phyloP scores from a whole-genome alignment of 2,113 vertebrate species.

The Amphiprion percula region DNA sequence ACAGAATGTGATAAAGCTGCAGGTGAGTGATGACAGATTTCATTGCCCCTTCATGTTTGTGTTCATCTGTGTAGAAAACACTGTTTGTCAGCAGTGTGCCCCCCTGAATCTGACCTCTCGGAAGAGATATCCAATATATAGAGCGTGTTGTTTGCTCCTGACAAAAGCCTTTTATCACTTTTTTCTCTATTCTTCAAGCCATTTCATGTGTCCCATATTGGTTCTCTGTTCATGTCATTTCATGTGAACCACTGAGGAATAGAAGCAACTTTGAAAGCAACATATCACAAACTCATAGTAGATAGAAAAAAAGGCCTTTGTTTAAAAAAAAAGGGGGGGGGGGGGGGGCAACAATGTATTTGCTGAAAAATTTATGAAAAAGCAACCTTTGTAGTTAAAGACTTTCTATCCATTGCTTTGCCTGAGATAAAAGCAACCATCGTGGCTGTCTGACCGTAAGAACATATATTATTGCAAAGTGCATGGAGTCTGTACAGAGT shows the following conservation, averaged over 20 bases:
- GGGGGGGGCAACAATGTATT: background rate
- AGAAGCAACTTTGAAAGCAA: background rate
- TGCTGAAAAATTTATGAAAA: conserved; percentile 18
- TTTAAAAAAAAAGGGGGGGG: background rate
- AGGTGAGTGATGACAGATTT: conserved; percentile 14
- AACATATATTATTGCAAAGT: background rate
- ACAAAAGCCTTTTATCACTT: background rate
- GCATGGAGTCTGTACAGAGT: background rate
- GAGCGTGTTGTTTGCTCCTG: background rate
- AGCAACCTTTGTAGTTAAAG: conserved; percentile 3
- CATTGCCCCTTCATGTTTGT: background rate
- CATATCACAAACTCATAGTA: background rate
- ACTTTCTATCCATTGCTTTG: background rate
- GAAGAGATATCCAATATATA: background rate
- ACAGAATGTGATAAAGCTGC: conserved; percentile 1
- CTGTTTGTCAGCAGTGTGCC: background rate
- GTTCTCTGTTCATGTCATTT: background rate
- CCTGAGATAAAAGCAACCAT: conserved; percentile 27
- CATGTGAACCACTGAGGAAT: background rate
- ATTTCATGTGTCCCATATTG: background rate
- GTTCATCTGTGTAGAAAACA: background rate
- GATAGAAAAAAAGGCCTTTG: conserved; percentile 8
- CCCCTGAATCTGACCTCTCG: background rate
- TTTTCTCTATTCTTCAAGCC: background rate
- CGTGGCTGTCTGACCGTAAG: background rate